Evolutionary conservation across 2,888 invertebrate genomes (phyloP).

Genomic region (Sepioteuthis lessoniana): DNA sequence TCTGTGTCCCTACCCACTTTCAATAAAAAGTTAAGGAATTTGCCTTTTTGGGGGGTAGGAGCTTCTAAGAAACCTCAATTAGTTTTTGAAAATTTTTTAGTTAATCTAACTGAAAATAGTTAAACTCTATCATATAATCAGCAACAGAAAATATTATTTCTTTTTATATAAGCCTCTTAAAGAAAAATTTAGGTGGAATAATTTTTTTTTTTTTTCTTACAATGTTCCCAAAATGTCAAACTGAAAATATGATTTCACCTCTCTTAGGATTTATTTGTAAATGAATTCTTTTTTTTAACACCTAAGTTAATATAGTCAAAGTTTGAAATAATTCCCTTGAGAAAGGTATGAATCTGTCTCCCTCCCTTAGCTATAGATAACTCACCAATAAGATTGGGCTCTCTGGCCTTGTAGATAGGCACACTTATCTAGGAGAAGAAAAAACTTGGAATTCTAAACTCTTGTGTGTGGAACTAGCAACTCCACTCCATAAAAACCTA

Average conservation of each 20-base stretch:
- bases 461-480: no score
- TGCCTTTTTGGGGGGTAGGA: not conserved
- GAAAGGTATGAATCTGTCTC: no score
- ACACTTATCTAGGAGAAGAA: no score
- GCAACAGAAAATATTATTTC: not conserved
- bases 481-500: no score
- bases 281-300: no score
- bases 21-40: not conserved
- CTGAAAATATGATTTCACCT: not conserved
- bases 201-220: not conserved
- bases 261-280: not conserved
- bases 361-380: no score
- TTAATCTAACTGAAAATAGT: not conserved
- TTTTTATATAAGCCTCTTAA: not conserved
- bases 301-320: no score
- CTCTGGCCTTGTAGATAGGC: no score
- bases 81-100: not conserved
- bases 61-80: not conserved
- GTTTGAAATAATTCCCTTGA: no score
- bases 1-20: not conserved
- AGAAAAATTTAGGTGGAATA: not conserved
- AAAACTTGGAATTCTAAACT: no score
- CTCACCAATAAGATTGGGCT: no score
- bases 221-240: not conserved
- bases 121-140: not conserved